Evolutionary conservation across 2,113 vertebrate genomes (phyloP), one percentile per base, ranked within the genome.

Genomic region (zebrafish (Danio rerio)): DNA sequence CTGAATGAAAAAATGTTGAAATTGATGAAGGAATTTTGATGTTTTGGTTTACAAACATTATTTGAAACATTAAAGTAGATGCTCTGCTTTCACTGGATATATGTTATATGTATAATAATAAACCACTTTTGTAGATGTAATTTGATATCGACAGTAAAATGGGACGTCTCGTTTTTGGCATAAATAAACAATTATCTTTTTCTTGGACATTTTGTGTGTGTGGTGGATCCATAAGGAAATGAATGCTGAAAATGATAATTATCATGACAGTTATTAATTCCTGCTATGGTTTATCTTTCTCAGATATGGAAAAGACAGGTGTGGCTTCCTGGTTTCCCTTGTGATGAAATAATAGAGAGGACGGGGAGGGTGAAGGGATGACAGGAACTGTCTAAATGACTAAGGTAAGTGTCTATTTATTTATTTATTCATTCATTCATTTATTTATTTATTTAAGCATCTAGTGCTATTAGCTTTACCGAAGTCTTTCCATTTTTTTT

Each of bases 371-470:
- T 63, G 59, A 43, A 63, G 43, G 18, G 43, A 49, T 31, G 58
- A 11, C 13, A 13, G 47, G 6, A 65, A 78, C n/a, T 11, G 49
- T 66, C 0, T 13, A 50, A 73, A 50, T 70, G 68, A 50, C 10
- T 78, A 21, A 75, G 76, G 76, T 53, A 78, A 53, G 20, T 3
- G 42, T 15, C 49, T 66, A 65, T 52, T 52, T 65, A 3, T 31
- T 3, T 31, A 3, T 3, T n/a, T n/a, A n/a, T n/a, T n/a, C n/a
- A n/a, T n/a, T n/a, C n/a, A n/a, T n/a, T n/a, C n/a, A n/a, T n/a
- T n/a, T n/a, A n/a, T n/a, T n/a, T n/a, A n/a, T n/a, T n/a, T n/a
- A n/a, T n/a, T n/a, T n/a, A n/a, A n/a, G n/a, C 31, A 49, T 76
- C n/a, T 13, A 18, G 2, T 21, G 18, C 43, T 42, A 62, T 31